Evolutionary conservation across 2,797 vertebrate genomes (phyloP).

Genomic region (Okamejei kenojei): DNA sequence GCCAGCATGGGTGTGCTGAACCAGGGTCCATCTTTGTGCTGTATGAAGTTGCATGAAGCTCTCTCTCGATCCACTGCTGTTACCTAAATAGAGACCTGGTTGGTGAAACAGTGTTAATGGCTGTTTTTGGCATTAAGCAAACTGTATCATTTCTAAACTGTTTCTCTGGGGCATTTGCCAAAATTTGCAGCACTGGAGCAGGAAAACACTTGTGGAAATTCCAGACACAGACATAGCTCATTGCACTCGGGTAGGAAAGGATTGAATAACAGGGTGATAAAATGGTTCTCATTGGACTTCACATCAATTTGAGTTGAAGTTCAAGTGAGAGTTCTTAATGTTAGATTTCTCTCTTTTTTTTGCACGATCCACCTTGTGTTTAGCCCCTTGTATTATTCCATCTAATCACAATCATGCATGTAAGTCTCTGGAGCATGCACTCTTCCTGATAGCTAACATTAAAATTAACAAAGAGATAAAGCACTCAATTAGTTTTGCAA

Average conservation of each 20-base stretch:
- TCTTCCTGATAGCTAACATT: neutral
- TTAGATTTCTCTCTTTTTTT: neutral
- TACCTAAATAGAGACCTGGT: neutral
- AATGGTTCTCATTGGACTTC: neutral
- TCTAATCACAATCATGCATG: neutral
- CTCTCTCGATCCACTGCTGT: neutral
- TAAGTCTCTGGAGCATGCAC: neutral
- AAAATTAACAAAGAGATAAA: neutral
- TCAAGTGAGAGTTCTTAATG: neutral
- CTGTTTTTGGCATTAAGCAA: neutral
- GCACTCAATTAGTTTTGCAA: neutral
- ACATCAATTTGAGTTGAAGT: neutral
- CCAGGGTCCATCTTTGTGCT: too few relatives aligned
- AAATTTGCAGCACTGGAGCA: neutral
- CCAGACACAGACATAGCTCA: neutral
- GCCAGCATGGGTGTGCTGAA: too few relatives aligned
- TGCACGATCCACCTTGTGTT: neutral
- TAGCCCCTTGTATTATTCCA: neutral
- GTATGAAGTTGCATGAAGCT: neutral
- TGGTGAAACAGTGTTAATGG: neutral
- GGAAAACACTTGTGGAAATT: neutral
- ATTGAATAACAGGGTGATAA: slow-evolving; percentile 8
- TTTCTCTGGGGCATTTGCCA: neutral
- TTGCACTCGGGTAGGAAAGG: neutral
- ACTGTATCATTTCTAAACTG: neutral